Conservation (phyloP, 1,140 invertebrate genomes). For the Dryas iulia region DNA sequence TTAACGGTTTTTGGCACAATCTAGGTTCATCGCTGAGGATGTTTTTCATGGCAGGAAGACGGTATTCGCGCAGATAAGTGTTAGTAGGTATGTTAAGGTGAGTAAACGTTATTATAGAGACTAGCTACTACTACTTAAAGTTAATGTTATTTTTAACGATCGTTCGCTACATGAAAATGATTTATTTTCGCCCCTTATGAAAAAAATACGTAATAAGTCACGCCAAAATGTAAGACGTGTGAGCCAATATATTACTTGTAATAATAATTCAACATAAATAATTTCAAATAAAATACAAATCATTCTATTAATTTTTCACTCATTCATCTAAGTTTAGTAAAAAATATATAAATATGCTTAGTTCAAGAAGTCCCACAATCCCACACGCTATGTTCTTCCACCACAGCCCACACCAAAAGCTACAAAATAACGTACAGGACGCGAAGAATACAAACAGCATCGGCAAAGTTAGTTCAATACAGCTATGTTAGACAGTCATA, state of each 20-base stretch:
- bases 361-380: slow-evolving; percentile 52
- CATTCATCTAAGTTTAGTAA: slow-evolving; percentile 10
- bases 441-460: slow-evolving; percentile 44
- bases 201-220: slow-evolving; percentile 39
- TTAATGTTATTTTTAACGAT: neutral
- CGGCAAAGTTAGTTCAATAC: slow-evolving; percentile 58
- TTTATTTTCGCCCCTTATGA: neutral
- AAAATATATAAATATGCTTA: slow-evolving; percentile 20
- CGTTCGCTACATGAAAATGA: neutral
- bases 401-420: slow-evolving; percentile 45
- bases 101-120: slow-evolving; percentile 12
- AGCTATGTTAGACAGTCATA: slow-evolving; percentile 55
- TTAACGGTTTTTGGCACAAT: slow-evolving; percentile 51
- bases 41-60: slow-evolving; percentile 71
- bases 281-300: too few species aligned
- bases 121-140: slow-evolving; percentile 13
- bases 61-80: slow-evolving; percentile 63
- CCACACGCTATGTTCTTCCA: slow-evolving; percentile 48
- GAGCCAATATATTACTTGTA: slow-evolving; percentile 49
- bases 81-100: slow-evolving; percentile 22
- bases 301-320: neutral
- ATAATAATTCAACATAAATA: slow-evolving; percentile 19
- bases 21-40: slow-evolving; percentile 44
- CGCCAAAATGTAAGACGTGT: slow-evolving; percentile 73
- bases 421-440: slow-evolving; percentile 46